Evolutionary conservation across 1,140 invertebrate genomes (phyloP).

Genomic region (Megathymus violae): DNA sequence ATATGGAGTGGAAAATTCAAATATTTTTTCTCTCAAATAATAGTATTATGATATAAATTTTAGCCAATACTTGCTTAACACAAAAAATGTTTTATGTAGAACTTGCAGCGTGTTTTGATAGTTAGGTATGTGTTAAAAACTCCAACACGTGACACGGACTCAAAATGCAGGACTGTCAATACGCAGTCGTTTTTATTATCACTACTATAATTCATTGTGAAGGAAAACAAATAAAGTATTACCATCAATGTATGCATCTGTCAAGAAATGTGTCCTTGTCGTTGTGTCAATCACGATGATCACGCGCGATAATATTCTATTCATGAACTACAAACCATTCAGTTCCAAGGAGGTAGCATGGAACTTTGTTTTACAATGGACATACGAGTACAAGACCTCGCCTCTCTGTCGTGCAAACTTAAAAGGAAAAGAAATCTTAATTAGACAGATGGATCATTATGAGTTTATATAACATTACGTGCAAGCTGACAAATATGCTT

Average conservation of each 20-base stretch:
- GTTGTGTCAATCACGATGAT: constrained; percentile 25
- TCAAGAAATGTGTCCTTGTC: constrained; percentile 28
- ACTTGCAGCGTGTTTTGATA: too few species aligned
- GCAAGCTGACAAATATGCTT: constrained; percentile 23
- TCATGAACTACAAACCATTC: constrained; percentile 5
- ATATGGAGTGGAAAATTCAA: too few species aligned
- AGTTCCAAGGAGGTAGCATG: not conserved
- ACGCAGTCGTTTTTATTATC: too few species aligned
- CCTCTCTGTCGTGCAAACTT: constrained; percentile 4
- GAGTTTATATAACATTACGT: constrained; percentile 19
- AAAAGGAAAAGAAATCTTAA: constrained; percentile 30
- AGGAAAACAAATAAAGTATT: too few species aligned
- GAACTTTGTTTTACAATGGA: constrained; percentile 8
- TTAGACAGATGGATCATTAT: constrained; percentile 28
- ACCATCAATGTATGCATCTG: not conserved
- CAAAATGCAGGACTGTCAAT: too few species aligned
- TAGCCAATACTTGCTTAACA: too few species aligned
- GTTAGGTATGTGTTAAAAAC: too few species aligned
- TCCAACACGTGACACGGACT: too few species aligned
- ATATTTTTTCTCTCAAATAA: too few species aligned
- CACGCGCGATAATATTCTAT: constrained; percentile 23
- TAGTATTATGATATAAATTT: too few species aligned
- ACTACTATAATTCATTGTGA: not conserved
- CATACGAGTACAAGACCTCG: constrained; percentile 11
- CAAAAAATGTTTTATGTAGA: too few species aligned